A percentile compares a stretch with the other conserved stretches of the same genome.
phyloP scores from a whole-genome alignment of 2,113 vertebrate species.

The Mesitornis unicolor region DNA sequence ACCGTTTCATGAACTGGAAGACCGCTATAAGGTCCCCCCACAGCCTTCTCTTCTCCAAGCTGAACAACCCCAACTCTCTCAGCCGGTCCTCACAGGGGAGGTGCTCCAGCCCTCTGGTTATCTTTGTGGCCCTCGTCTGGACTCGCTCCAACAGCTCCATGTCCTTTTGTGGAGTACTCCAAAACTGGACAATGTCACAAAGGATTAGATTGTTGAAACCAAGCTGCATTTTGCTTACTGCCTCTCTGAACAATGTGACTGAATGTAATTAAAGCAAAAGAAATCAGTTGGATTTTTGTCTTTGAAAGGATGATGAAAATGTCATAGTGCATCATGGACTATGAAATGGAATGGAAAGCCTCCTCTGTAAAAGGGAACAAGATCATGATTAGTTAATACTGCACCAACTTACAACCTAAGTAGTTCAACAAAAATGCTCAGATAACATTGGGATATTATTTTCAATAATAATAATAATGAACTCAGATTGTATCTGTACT shows the following conservation, averaged over 20 bases:
- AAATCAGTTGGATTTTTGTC: not conserved
- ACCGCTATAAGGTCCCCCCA: no score
- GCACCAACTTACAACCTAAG: not conserved
- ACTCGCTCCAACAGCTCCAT: no score
- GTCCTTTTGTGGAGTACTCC: no score
- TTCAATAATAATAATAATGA: not conserved
- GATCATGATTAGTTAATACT: not conserved
- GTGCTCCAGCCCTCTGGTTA: no score
- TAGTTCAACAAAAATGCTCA: not conserved
- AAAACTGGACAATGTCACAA: no score
- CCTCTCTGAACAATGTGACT: not conserved
- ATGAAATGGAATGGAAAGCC: not conserved
- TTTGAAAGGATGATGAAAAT: not conserved
- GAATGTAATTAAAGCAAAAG: not conserved
- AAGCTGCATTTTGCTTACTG: not conserved
- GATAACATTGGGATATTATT: not conserved
- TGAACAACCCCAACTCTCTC: no score
- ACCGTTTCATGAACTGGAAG: no score
- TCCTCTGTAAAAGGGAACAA: not conserved
- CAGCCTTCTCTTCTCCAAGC: no score
- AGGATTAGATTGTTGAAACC: not conserved
- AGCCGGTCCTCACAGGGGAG: no score
- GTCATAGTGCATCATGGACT: not conserved
- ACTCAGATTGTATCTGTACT: not conserved
- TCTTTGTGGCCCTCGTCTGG: no score